These are phyloP conservation scores for Nycticebus coucang DNA, from an alignment of 2,113 vertebrate genomes.

Conservation along the genomic window DNA sequence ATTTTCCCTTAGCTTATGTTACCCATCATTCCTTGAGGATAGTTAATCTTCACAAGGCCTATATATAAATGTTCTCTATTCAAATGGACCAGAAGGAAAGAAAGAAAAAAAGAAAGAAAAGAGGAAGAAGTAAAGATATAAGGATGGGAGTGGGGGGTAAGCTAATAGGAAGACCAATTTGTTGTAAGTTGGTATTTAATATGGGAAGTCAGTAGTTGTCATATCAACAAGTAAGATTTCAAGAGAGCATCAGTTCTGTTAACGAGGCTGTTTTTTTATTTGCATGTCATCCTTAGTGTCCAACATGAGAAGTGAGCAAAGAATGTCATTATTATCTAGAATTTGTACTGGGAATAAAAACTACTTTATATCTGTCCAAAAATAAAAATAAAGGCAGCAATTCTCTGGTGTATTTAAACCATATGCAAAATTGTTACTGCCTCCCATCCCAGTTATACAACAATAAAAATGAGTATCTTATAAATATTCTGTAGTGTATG, in stretches of 20 bases:
- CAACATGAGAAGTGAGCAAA: conserved; percentile 62
- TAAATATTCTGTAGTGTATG: conserved; percentile 60
- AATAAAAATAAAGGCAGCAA: conserved; percentile 35
- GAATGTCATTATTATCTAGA: conserved; percentile 66
- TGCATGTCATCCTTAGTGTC: conserved; percentile 57
- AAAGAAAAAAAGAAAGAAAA: background rate
- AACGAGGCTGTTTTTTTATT: conserved; percentile 42
- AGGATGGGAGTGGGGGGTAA: background rate
- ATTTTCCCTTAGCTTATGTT: background rate
- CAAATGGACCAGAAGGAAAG: background rate
- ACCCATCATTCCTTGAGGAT: background rate
- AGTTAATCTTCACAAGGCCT: background rate
- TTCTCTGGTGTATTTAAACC: conserved; percentile 39
- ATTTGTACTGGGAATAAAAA: conserved; percentile 52
- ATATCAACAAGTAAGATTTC: conserved; percentile 26
- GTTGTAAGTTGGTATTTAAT: conserved; percentile 14
- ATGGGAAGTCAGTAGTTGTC: conserved; percentile 43
- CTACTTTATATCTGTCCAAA: background rate
- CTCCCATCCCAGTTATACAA: background rate
- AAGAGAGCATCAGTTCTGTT: conserved; percentile 50
- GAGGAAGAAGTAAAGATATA: background rate
- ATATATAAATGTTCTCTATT: background rate
- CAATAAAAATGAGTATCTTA: conserved; percentile 63
- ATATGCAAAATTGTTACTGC: conserved; percentile 36
- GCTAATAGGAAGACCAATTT: background rate